Conservation (phyloP, 2,113 vertebrate genomes). For the Laticauda colubrina region DNA sequence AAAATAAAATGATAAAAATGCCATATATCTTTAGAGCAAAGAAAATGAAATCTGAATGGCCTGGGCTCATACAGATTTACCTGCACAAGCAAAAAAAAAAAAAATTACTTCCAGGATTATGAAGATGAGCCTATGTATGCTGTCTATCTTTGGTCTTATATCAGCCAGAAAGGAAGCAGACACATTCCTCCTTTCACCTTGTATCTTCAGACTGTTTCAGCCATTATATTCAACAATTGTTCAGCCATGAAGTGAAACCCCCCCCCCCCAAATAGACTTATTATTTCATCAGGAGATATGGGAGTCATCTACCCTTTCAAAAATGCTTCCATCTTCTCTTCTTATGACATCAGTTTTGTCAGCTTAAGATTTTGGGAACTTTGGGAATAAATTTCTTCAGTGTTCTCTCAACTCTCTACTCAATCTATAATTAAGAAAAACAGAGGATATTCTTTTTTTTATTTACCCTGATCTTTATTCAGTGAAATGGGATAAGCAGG, state of each 20-base stretch:
- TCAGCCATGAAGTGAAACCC: background rate
- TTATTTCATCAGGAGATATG: background rate
- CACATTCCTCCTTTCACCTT: background rate
- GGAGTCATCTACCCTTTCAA: background rate
- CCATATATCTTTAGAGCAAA: no score
- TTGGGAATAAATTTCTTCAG: background rate
- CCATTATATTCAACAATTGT: background rate
- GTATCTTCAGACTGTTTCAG: background rate
- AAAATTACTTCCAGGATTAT: no score
- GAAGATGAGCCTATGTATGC: no score
- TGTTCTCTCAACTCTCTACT: background rate
- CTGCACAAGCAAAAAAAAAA: no score
- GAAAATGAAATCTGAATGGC: no score
- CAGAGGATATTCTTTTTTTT: background rate
- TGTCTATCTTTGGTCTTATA: no score
- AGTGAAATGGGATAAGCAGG: no score
- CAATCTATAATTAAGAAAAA: background rate
- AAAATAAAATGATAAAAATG: no score
- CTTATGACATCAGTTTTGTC: background rate
- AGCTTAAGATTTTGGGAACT: background rate
- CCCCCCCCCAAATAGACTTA: background rate
- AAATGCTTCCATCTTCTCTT: background rate
- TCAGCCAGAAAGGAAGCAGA: background rate
- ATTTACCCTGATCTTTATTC: background rate
- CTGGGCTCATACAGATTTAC: no score